These are phyloP conservation scores for Ochlodes sylvanus DNA, from an alignment of 2,888 invertebrate species.

Conservation along the genomic window DNA sequence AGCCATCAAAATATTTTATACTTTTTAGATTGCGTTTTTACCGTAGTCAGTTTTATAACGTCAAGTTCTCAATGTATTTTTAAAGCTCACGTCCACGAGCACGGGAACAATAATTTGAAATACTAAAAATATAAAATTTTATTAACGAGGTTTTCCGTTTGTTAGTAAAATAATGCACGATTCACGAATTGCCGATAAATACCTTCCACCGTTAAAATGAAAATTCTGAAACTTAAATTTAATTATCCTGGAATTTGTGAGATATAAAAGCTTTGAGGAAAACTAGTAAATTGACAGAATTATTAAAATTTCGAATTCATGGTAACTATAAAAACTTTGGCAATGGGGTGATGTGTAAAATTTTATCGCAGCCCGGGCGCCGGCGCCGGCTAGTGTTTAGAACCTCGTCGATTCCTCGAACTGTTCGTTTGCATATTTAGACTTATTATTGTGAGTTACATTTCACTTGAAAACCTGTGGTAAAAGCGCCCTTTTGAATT, in stretches of 20 bases:
- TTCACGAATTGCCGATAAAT: not conserved
- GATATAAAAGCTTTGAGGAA: conserved; percentile 19
- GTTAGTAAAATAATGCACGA: too few species aligned
- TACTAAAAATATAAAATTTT: too few species aligned
- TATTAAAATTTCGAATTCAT: conserved; percentile 22
- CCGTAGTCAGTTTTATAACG: too few species aligned
- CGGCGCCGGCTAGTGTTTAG: conserved; percentile 15
- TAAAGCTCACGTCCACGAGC: too few species aligned
- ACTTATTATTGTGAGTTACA: conserved; percentile 21
- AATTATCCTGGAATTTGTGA: conserved; percentile 10
- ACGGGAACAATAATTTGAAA: too few species aligned
- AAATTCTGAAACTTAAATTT: conserved; percentile 4
- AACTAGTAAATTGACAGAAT: conserved; percentile 30
- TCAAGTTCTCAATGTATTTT: too few species aligned
- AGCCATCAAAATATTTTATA: too few species aligned
- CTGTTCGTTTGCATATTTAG: conserved; percentile 5
- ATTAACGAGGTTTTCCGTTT: too few species aligned
- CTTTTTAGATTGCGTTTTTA: too few species aligned
- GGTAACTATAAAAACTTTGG: conserved; percentile 28
- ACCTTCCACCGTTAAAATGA: not conserved
- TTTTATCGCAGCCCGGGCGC: conserved; percentile 10
- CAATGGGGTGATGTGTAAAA: conserved; percentile 18
- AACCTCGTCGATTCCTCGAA: conserved; percentile 17
- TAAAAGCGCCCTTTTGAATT: too few species aligned
- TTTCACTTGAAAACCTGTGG: conserved; percentile 16